Evolutionary conservation across 37 sponge, comb jelly and placozoan genomes (phyloP).

Genomic region (Chondrilla cf. caribensis): DNA sequence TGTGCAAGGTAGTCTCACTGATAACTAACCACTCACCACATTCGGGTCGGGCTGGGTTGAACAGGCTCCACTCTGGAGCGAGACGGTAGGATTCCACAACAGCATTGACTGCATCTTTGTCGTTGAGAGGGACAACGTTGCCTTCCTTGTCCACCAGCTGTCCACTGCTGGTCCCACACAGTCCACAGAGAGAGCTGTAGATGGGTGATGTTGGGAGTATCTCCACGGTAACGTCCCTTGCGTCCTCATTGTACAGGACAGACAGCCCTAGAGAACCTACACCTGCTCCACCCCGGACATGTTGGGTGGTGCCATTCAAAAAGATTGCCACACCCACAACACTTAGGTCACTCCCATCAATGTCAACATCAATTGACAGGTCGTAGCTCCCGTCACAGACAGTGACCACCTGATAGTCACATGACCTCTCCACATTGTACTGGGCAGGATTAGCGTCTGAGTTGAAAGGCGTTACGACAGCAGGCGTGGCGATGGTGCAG

Average conservation of each 20-base stretch:
- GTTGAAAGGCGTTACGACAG: slow-evolving; percentile 1
- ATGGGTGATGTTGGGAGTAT: neutral
- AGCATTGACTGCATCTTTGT: neutral
- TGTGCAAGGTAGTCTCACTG: too few species aligned
- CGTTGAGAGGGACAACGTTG: neutral
- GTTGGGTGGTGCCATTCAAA: neutral
- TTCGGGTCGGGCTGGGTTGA: neutral
- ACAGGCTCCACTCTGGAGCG: neutral
- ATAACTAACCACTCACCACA: slow-evolving; percentile 1
- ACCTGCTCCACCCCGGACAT: neutral
- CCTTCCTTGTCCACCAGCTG: neutral
- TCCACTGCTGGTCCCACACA: neutral
- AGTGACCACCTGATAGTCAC: slow-evolving; percentile 5
- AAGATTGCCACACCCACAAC: neutral
- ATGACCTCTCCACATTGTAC: neutral
- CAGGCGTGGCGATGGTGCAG: neutral
- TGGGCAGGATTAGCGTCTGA: neutral
- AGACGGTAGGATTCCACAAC: neutral
- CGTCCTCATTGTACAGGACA: neutral
- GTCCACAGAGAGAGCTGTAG: neutral
- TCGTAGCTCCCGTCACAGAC: neutral
- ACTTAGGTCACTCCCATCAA: neutral
- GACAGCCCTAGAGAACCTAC: neutral
- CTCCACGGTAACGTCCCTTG: neutral
- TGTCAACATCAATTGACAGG: neutral